Evolutionary conservation across 2,797 vertebrate genomes (phyloP).

Genomic region (Coregonus ussuriensis): DNA sequence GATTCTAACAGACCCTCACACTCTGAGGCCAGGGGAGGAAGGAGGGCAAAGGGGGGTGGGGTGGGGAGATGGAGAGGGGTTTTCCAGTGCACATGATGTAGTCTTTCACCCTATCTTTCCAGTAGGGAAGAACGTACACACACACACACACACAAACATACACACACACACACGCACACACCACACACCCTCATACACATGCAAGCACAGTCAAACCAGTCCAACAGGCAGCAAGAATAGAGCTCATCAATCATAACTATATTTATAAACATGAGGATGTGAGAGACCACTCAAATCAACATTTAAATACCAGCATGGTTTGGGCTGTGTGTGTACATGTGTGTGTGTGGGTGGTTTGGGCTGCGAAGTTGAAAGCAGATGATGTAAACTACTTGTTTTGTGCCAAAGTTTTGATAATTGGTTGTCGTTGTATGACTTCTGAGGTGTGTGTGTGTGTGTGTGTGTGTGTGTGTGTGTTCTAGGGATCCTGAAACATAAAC

Average conservation of each 20-base stretch:
- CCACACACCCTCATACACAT: slow-evolving; percentile 18
- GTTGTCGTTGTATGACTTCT: slow-evolving; percentile 27
- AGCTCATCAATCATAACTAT: slow-evolving; percentile 21
- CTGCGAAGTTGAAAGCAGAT: slow-evolving; percentile 38
- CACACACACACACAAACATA: background rate
- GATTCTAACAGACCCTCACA: background rate
- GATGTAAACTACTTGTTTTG: slow-evolving; percentile 46
- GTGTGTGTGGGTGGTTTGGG: background rate
- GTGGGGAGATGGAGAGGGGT: no score
- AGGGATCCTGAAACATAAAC: slow-evolving; percentile 59
- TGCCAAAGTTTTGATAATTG: slow-evolving; percentile 34
- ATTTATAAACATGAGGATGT: slow-evolving; percentile 37
- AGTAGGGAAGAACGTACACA: slow-evolving; percentile 6
- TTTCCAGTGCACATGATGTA: no score
- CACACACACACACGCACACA: slow-evolving; percentile 9
- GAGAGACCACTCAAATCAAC: slow-evolving; percentile 50
- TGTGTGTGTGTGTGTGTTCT: slow-evolving; percentile 33
- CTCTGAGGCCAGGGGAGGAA: background rate
- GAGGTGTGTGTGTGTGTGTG: background rate
- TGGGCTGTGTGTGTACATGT: background rate
- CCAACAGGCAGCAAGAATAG: slow-evolving; percentile 7
- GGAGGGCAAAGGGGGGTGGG: background rate
- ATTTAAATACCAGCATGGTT: slow-evolving; percentile 46
- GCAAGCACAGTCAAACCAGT: slow-evolving; percentile 16
- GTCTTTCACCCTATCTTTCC: background rate